Conservation (phyloP, 1,140 invertebrate genomes). For the Augochlora pura region DNA sequence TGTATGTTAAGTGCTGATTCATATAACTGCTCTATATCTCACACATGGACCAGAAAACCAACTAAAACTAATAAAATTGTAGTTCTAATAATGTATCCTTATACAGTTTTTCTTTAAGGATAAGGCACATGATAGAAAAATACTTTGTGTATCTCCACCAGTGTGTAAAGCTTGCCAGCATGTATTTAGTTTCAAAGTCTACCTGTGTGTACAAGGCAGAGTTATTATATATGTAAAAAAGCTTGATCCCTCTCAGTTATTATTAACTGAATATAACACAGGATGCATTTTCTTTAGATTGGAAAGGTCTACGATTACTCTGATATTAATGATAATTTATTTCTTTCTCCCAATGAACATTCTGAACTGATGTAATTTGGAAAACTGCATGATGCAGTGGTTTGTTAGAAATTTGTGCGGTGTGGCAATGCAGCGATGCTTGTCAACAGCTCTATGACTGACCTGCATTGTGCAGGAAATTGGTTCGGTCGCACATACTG, state of each 20-base stretch:
- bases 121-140: constrained; percentile 38
- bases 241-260: constrained; percentile 41
- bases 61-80: constrained; percentile 58
- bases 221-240: constrained; percentile 44
- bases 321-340: constrained; percentile 49
- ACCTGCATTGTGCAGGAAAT: constrained; percentile 41
- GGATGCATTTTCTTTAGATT: constrained; percentile 47
- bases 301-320: constrained; percentile 61
- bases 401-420: constrained; percentile 47
- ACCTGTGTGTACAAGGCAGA: constrained; percentile 33
- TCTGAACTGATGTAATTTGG: constrained; percentile 57
- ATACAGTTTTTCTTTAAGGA: constrained; percentile 31
- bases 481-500: constrained; percentile 44
- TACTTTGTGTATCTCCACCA: constrained; percentile 40
- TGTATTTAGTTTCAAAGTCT: constrained; percentile 44
- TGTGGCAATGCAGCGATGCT: constrained; percentile 43
- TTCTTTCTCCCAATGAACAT: constrained; percentile 40
- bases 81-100: constrained; percentile 44
- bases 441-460: constrained; percentile 54
- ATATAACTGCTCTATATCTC: constrained; percentile 20
- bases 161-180: constrained; percentile 32
- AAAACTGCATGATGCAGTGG: constrained; percentile 48
- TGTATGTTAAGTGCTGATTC: constrained; percentile 36
- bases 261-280: constrained; percentile 41
- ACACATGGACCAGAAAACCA: constrained; percentile 40